phyloP scores from a whole-genome alignment of 2,113 vertebrate genomes.

The Brienomyrus longianalis region DNA sequence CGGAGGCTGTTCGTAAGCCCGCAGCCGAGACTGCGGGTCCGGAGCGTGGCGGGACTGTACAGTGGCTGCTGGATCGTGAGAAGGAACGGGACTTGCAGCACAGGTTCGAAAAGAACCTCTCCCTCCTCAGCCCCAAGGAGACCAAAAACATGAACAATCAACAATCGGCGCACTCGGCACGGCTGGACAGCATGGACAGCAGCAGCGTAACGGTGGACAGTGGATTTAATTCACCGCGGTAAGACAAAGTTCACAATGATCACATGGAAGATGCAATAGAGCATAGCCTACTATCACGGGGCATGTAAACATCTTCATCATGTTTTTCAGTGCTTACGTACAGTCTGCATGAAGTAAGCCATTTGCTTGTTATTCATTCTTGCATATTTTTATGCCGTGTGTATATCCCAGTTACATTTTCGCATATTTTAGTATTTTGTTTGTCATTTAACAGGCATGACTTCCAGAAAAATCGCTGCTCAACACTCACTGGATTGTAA shows the following conservation, averaged over 20 bases:
- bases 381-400: neutral
- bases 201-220: conserved; percentile 99
- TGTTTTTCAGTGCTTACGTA: neutral
- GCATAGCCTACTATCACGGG: neutral
- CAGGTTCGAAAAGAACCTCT: conserved; percentile 95
- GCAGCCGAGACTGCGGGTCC: conserved; percentile 74
- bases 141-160: conserved; percentile 84
- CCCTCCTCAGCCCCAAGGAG: conserved; percentile 91
- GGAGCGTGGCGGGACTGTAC: conserved; percentile 88
- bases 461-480: neutral
- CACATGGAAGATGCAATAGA: neutral
- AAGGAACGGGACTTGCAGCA: conserved; percentile 92
- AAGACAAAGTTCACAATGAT: conserved; percentile 43
- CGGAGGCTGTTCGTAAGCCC: conserved; percentile 81
- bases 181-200: conserved; percentile 98
- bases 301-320: neutral
- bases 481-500: neutral
- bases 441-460: neutral
- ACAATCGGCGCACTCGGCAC: conserved; percentile 89
- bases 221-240: conserved; percentile 99
- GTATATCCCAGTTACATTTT: neutral
- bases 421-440: neutral
- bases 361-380: neutral
- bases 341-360: neutral
- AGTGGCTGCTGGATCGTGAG: conserved; percentile 92